phyloP scores from a whole-genome alignment of 1,140 invertebrate genomes.

The Pseudomyrmex gracilis region DNA sequence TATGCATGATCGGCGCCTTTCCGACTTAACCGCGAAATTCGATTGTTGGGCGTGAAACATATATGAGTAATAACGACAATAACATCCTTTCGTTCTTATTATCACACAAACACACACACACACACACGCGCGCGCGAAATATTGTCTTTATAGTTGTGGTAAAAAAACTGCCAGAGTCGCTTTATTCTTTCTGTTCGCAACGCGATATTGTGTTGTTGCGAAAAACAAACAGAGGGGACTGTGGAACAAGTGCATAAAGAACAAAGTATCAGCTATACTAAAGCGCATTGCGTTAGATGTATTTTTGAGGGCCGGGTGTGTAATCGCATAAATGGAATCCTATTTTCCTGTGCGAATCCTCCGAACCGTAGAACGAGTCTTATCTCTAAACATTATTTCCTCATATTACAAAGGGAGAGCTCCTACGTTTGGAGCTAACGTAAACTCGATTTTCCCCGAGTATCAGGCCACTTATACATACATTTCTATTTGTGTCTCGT shows the following conservation, averaged over 20 bases:
- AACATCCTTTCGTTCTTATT: background rate
- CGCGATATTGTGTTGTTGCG: constrained; percentile 8
- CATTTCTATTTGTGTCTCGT: constrained; percentile 31
- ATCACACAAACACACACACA: background rate
- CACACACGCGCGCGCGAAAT: no score
- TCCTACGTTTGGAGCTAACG: constrained; percentile 14
- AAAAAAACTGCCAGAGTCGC: no score
- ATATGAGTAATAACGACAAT: background rate
- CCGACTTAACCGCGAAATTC: background rate
- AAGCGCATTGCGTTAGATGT: constrained; percentile 36
- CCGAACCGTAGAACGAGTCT: constrained; percentile 42
- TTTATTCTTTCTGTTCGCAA: constrained; percentile 20
- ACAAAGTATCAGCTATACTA: constrained; percentile 40
- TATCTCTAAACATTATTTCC: constrained; percentile 50
- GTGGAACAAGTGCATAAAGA: constrained; percentile 43
- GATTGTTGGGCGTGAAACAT: background rate
- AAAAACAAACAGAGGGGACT: background rate
- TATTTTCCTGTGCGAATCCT: constrained; percentile 25
- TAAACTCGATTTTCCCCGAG: background rate
- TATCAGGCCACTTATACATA: constrained; percentile 25
- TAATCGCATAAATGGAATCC: constrained; percentile 55
- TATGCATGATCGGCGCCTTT: constrained; percentile 12
- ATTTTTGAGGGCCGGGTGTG: constrained; percentile 34
- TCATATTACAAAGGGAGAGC: constrained; percentile 32
- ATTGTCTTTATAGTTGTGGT: no score